Percentiles rank a stretch among this genome's conserved stretches.
phyloP scores from a whole-genome alignment of 2,113 vertebrate genomes.

The Sorex fumeus region DNA sequence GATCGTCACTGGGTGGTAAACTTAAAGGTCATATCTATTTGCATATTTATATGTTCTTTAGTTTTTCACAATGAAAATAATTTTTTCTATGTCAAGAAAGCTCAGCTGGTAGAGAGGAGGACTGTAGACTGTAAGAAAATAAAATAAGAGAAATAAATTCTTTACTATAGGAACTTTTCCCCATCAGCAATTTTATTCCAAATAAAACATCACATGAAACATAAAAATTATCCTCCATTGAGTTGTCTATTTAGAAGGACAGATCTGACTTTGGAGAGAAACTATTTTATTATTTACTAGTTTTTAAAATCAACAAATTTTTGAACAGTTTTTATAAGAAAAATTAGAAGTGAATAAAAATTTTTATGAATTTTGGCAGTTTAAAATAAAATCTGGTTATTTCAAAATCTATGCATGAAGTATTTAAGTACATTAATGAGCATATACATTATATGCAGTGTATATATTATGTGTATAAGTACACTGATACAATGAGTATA shows the following conservation, averaged over 20 bases:
- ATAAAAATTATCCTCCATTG: neutral
- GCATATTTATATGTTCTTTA: conserved; percentile 1
- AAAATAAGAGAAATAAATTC: conserved; percentile 32
- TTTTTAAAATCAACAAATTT: conserved; percentile 8
- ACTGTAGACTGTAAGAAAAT: too few relatives aligned
- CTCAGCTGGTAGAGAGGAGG: too few relatives aligned
- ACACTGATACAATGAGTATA: neutral
- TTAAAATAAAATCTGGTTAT: conserved; percentile 7
- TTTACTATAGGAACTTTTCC: neutral
- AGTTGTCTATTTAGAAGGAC: neutral
- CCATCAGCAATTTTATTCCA: neutral
- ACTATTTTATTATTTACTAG: conserved; percentile 51
- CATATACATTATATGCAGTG: too few relatives aligned
- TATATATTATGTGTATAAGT: too few relatives aligned
- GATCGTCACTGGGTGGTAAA: neutral
- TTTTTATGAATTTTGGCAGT: neutral
- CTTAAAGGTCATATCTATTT: neutral
- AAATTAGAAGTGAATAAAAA: neutral
- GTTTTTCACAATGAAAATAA: neutral
- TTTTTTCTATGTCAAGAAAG: too few relatives aligned
- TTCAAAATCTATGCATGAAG: neutral
- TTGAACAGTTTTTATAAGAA: neutral
- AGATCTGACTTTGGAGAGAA: conserved; percentile 38
- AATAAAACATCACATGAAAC: conserved; percentile 34
- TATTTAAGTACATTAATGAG: too few relatives aligned